Evolutionary conservation across 2,888 invertebrate genomes (phyloP), one percentile per base, ranked within the genome.

Genomic region (Idaea dimidiata): DNA sequence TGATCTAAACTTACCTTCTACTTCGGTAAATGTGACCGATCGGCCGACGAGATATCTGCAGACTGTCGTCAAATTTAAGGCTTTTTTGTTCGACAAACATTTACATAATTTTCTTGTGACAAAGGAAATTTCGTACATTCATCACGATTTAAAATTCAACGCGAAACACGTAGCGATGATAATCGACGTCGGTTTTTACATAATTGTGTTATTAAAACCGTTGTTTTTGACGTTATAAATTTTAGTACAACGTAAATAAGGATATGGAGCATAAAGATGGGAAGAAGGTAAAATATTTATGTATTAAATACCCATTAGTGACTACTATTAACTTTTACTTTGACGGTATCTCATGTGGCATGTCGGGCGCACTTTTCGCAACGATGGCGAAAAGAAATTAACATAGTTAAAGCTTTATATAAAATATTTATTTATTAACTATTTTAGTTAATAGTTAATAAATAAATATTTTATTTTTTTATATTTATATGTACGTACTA

Each of bases 141-240:
- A 43, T 43, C 43, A 43, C 8, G 43, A 43, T 43, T 43, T 43
- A 43, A 43, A 43, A 43, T 43, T 43, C 43, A 43, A 43, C 43
- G 43, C 43, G 43, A 43, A 43, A 43, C 43, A 43, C 43, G 43
- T 43, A 43, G 43, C 43, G 43, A 43, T 43, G 43, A 43, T 43
- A 43, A 43, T 43, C 43, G 43, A 43, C 43, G 43, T 43, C 14
- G 43, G 14, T 43, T 43, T 43, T 43, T 14, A 43, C 43, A 43
- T 43, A 43, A 43, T 43, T 43, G 43, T 43, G 43, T 43, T 43
- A 43, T 43, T 43, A 43, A 43, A 43, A 43, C 24, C 24, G 43
- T 43, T 43, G 10, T 43, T 43, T 43, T 43, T 43, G 43, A 43
- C 43, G 43, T 43, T 43, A 43, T 43, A 43, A 43, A 43, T 43